Base-by-base conservation (phyloP, 2,113 vertebrate genomes). In the Pterocles gutturalis region DNA sequence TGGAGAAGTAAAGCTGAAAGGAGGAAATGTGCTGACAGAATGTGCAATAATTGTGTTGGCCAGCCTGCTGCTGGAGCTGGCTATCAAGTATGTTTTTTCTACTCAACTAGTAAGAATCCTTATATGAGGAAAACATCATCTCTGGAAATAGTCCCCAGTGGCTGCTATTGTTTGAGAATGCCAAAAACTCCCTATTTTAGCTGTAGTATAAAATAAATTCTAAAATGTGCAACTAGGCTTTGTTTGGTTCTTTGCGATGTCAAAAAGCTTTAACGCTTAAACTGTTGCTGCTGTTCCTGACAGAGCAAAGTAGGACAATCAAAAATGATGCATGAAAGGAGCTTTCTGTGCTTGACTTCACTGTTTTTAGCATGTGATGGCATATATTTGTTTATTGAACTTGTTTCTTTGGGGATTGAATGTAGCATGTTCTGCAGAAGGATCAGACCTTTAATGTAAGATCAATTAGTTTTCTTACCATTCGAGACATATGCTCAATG, bases 21-120 rank as follows among this genome's bases (percentile, higher is more conserved):
- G 90, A 91, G 78, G 91, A 97, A 96, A 91, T 91, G 67, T 93
- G 79, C 91, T 93, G 83, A 89, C 90, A 85, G 96, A 95, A 97
- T 94, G 92, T 91, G 94, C 91, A 92, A 26, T 94, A 72, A 96
- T 96, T 91, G 70, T 92, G 94, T 89, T 95, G 92, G 94, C 94
- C 94, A 93, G 97, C 91, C 83, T 87, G 80, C 83, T 95, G 80
- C 89, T 92, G 86, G 71, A 88, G 64, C 87, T 97, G 92, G 66
- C 95, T 91, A 97, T 85, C 83, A 87, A 61, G 67, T 58, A 17
- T 48, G 22, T 54, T 67, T 88, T 88, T 84, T 94, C 80, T 89
- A 60, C 45, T 89, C 45, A 65, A 2, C 45, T 36, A 79, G 69
- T 0, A 7, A 95, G 83, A 79, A 91, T 72, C 57, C 83, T 84